Conservation (phyloP, 2,797 vertebrate genomes). For the Pogoniulus pusillus region DNA sequence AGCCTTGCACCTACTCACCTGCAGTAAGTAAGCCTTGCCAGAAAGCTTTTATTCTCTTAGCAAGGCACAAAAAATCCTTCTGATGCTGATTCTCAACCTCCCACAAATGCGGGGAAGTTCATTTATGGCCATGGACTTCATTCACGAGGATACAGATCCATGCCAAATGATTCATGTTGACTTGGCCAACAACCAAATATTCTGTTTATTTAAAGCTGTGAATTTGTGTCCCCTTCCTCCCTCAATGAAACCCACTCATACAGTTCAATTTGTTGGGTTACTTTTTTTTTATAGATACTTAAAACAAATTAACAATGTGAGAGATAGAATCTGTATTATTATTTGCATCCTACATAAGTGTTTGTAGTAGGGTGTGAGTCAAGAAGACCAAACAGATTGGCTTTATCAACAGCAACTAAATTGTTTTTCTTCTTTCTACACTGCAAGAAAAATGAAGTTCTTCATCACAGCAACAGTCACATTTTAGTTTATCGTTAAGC, state of each 20-base stretch:
- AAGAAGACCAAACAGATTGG: neutral
- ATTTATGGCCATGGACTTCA: neutral
- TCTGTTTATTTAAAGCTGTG: neutral
- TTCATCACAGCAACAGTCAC: neutral
- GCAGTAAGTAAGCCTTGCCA: neutral
- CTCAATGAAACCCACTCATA: slow-evolving; percentile 2
- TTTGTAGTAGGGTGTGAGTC: neutral
- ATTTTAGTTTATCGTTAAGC: slow-evolving; percentile 35
- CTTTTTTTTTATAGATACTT: neutral
- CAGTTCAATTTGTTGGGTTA: neutral
- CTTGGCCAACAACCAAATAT: slow-evolving; percentile 20
- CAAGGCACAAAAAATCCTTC: neutral
- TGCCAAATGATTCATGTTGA: slow-evolving; percentile 3
- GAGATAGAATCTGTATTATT: neutral
- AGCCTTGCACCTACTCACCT: slow-evolving; percentile 1
- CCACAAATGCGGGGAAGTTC: neutral
- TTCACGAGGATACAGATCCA: neutral
- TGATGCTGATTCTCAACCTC: neutral
- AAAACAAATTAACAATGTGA: neutral
- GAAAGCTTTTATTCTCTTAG: neutral
- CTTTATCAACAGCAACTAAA: neutral
- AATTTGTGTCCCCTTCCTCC: neutral
- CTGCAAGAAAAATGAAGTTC: slow-evolving; percentile 3
- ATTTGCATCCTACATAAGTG: neutral
- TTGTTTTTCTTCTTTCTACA: neutral